Evolutionary conservation across 2,113 vertebrate genomes (phyloP).

Genomic region (Brachypodius melanocephalos): DNA sequence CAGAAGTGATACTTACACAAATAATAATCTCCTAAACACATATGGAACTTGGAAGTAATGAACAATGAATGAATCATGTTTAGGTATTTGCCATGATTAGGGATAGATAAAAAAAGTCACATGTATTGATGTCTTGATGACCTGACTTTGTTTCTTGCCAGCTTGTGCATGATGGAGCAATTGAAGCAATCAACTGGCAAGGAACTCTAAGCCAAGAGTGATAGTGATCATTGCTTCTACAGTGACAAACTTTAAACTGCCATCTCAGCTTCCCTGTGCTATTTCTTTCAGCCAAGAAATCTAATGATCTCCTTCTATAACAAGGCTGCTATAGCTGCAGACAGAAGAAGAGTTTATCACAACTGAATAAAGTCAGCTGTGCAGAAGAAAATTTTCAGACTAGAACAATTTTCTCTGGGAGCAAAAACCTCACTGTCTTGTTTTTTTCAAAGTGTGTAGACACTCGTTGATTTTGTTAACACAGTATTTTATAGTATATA

Average conservation of each 20-base stretch:
- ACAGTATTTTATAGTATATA: background rate
- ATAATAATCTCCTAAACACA: background rate
- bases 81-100: background rate
- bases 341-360: background rate
- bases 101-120: background rate
- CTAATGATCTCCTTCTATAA: background rate
- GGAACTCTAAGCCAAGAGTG: background rate
- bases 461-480: background rate
- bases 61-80: background rate
- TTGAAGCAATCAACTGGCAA: background rate
- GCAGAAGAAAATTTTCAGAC: background rate
- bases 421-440: background rate
- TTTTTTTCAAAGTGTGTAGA: background rate
- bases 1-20: background rate
- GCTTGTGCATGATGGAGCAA: background rate
- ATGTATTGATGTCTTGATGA: background rate
- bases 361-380: background rate
- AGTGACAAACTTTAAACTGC: conserved; percentile 18
- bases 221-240: background rate
- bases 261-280: background rate
- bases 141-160: background rate
- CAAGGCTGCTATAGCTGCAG: background rate
- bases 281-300: conserved; percentile 9
- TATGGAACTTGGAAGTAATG: background rate
- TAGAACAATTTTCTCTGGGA: background rate